Evolutionary conservation across 2,113 vertebrate genomes (phyloP).

Genomic region (Pavo muticus): DNA sequence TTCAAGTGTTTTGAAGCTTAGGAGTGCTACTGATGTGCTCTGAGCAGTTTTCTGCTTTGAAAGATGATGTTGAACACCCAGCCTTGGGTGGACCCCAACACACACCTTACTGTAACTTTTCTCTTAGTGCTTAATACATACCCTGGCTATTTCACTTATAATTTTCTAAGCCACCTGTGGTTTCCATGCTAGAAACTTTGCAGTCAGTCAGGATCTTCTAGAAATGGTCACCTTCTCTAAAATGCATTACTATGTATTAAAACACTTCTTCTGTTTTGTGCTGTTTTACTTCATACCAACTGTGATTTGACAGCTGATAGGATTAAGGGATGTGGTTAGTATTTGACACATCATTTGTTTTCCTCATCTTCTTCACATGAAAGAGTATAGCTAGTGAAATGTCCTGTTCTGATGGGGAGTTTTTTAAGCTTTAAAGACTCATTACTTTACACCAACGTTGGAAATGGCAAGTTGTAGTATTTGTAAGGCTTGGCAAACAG

Average conservation of each 20-base stretch:
- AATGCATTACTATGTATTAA: background rate
- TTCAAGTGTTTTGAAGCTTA: background rate
- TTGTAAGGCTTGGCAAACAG: background rate
- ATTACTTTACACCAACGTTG: background rate
- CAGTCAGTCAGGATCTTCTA: background rate
- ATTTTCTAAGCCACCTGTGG: background rate
- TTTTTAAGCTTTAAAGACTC: background rate
- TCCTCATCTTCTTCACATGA: background rate
- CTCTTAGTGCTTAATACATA: rapidly evolving
- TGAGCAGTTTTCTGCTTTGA: background rate
- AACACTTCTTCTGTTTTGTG: background rate
- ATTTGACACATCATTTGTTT: background rate
- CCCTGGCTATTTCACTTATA: background rate
- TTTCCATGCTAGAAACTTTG: background rate
- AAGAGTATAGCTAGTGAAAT: background rate
- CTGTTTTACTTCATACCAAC: background rate
- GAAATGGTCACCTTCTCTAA: background rate
- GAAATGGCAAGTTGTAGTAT: background rate
- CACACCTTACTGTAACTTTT: background rate
- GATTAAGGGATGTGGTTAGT: background rate
- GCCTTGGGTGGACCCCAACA: background rate
- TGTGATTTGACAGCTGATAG: background rate
- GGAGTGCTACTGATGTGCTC: background rate
- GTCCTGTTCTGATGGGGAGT: background rate
- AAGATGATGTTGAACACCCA: background rate